Evolutionary conservation across 64 coral and sea anemone genomes (phyloP), one percentile per base, ranked within the genome.

Genomic region (Porites australiensis): DNA sequence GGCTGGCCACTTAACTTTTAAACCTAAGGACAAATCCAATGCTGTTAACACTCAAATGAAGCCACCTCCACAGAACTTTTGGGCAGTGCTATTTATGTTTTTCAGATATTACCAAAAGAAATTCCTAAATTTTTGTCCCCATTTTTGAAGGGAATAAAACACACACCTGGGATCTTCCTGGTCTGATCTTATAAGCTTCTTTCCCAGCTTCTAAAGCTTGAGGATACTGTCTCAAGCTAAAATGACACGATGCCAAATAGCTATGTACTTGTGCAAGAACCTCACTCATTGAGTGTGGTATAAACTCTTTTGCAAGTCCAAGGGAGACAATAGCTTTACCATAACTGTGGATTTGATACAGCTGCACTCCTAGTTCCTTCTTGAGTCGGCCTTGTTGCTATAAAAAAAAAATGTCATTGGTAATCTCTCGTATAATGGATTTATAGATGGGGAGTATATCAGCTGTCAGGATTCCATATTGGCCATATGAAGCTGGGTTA

Each of bases 301-400:
- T 14, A 65, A 84, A 84, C 81, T 84, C 81, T 19, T 69, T 84
- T 84, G 81, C 81, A 22, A 84, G 81, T 84, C 81, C 81, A 84
- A 84, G 48, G 5, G 81, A 84, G 3, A 84, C 63, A 68, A 84
- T 84, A 10, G 81, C 81, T 12, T 84, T 64, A 22, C 52, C 68
- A 43, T 65, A 69, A 49, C 63, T 84, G 18, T 52, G 44, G 10
- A n/a, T 46, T 51, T 68, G 44, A 13, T 84, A 84, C n/a, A 84
- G n/a, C 18, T 68, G 61, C 8, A 84, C 64, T 18, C 81, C 81
- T 68, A 68, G 64, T 22, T 84, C 81, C 44, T 84, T 84, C 22
- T 65, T 68, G 45, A 61, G 61, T 27, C 81, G 45, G 6, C 81
- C 81, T 84, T 84, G 61, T 68, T 84, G 81, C 81, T 84, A 65